Evolutionary conservation across 2,797 vertebrate genomes (phyloP).

Genomic region (Halcyon chelicuti): DNA sequence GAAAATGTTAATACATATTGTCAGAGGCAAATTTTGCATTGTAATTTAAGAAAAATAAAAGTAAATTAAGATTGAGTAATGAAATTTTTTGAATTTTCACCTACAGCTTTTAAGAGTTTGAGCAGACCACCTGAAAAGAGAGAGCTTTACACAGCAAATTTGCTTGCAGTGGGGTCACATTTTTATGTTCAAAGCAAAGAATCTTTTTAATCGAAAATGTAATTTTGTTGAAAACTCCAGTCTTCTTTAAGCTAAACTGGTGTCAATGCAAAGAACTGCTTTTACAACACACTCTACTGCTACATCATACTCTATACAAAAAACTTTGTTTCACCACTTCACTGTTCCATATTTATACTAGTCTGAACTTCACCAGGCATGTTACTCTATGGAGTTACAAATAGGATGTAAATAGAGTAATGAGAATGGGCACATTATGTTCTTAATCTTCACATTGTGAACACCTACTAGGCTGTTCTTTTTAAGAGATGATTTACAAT

Average conservation of each 20-base stretch:
- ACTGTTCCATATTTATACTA: not conserved
- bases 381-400: not conserved
- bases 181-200: not conserved
- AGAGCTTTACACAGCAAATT: not conserved
- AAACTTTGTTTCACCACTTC: not conserved
- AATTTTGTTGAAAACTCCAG: not conserved
- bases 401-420: constrained; percentile 12
- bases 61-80: not conserved
- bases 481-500: not conserved
- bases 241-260: not conserved
- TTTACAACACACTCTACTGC: not conserved
- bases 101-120: not conserved
- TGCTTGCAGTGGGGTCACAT: not conserved
- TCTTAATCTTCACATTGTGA: constrained; percentile 36
- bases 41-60: not conserved
- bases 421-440: constrained; percentile 9
- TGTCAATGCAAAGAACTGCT: not conserved
- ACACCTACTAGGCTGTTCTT: not conserved
- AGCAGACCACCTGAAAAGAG: not conserved
- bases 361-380: not conserved
- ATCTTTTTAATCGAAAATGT: not conserved
- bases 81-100: not conserved
- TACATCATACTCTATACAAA: not conserved
- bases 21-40: not conserved
- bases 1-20: not conserved